Base-by-base conservation (phyloP, 2,113 vertebrate genomes). In the Dasyurus viverrinus region DNA sequence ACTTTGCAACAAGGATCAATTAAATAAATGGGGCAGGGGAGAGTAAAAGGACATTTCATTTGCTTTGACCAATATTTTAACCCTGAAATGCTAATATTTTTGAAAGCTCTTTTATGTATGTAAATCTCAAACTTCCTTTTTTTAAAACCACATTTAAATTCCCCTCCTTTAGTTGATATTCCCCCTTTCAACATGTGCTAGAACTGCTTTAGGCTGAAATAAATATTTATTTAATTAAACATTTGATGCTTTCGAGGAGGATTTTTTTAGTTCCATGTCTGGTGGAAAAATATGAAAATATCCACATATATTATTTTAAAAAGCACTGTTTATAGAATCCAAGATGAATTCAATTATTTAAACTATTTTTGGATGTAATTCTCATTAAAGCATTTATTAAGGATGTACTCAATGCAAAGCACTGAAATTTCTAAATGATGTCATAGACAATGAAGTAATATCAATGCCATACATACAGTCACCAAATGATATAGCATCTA, bases 331-430 rank as follows among this genome's bases (percentile, higher is more conserved):
- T 89, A 94, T 54, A 89, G 42, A 9, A 90, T 92, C 8, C 3
- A 53, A 90, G 16, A 90, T n/a, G 96, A 96, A 95, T 91, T 50
- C 84, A 90, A 22, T 89, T 93, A 42, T 94, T 54, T 54, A 94
- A 90, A 24, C 5, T 90, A 46, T 90, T 0, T 84, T 42, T 84
- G 68, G n/a, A 84, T 42, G 60, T 68, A 68, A n/a, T 76, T 19
- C 30, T 84, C 36, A 84, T 42, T 84, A 84, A 42, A 42, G n/a
- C 68, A 84, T 42, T 84, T 84, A 22, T 84, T 84, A 42, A 42
- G n/a, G 2, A 84, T 19, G 5, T 84, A 42, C 7, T 42, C n/a
- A 42, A 23, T 23, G 7, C 16, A n/a, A 84, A 84, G 36, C n/a
- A 42, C n/a, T 84, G n/a, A 68, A 68, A 68, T 12, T 68, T 16